Conservation (phyloP, 2,888 invertebrate genomes). For the Drosophila birchii region DNA sequence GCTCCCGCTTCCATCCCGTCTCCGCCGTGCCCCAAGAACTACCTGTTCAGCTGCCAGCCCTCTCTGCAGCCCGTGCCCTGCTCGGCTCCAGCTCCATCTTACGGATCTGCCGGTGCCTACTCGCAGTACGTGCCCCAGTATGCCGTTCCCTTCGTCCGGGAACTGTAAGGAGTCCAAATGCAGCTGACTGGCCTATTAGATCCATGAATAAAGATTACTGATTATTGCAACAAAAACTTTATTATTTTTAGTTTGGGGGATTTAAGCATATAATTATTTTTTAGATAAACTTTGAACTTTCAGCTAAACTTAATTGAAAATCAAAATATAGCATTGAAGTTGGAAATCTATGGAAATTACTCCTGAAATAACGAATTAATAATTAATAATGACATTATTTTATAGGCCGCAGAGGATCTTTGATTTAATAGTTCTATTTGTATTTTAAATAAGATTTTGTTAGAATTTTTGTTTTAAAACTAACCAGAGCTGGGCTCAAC, state of each 20-base stretch:
- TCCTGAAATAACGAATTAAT: too few species aligned
- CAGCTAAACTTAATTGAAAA: not conserved
- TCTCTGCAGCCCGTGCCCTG: slow-evolving; percentile 79
- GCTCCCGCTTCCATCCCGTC: slow-evolving; percentile 60
- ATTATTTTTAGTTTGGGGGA: not conserved
- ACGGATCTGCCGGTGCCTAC: slow-evolving; percentile 76
- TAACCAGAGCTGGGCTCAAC: not conserved
- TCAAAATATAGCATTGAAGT: not conserved
- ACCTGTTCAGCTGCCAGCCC: slow-evolving; percentile 82
- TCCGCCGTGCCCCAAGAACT: slow-evolving; percentile 81
- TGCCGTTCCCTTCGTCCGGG: slow-evolving; percentile 71
- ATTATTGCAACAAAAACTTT: slow-evolving; percentile 1
- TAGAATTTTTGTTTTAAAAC: not conserved
- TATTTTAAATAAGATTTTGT: too few species aligned
- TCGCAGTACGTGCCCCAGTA: slow-evolving; percentile 80
- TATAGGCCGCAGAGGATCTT: too few species aligned
- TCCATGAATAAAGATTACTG: slow-evolving; percentile 28
- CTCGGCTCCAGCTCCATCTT: slow-evolving; percentile 62
- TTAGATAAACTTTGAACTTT: not conserved
- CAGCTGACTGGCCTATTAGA: not conserved
- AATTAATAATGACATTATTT: too few species aligned
- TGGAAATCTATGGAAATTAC: too few species aligned
- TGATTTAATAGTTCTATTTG: too few species aligned
- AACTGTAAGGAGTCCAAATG: slow-evolving; percentile 47
- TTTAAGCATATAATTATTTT: not conserved